phyloP scores from a whole-genome alignment of 1,140 invertebrate genomes.

The Lepidurus arcticus region DNA sequence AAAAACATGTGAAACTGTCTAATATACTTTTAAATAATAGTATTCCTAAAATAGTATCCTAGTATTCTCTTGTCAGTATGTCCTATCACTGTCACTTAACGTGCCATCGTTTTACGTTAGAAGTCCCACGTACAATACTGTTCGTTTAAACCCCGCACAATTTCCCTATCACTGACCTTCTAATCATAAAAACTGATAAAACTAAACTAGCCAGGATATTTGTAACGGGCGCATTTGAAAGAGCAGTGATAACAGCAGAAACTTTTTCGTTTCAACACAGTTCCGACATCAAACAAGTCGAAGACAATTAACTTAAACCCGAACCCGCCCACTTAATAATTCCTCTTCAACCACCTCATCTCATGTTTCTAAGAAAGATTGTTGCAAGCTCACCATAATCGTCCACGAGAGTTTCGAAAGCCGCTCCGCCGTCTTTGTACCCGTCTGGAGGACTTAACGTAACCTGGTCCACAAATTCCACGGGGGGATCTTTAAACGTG shows the following conservation, averaged over 20 bases:
- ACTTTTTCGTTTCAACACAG: neutral
- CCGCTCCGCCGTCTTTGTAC: conserved; percentile 61
- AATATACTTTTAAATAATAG: too few species aligned
- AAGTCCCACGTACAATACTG: too few species aligned
- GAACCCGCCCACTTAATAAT: neutral
- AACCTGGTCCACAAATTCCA: conserved; percentile 63
- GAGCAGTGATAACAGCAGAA: neutral
- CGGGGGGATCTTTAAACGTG: conserved; percentile 49
- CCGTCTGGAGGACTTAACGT: conserved; percentile 77
- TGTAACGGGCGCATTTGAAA: neutral
- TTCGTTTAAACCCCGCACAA: neutral
- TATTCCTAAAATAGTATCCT: too few species aligned
- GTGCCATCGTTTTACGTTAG: too few species aligned
- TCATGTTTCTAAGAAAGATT: neutral
- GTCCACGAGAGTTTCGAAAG: conserved; percentile 28
- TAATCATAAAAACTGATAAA: neutral
- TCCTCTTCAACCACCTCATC: neutral
- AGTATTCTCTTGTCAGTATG: too few species aligned
- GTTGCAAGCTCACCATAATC: conserved; percentile 20
- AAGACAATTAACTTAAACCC: neutral
- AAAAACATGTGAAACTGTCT: too few species aligned
- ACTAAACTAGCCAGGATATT: neutral
- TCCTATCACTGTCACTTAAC: too few species aligned
- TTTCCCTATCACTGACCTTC: neutral
- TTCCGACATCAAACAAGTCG: neutral